A percentile compares a stretch with the other conserved stretches of the same genome.
Conservation (phyloP, 2,113 vertebrate species). For the Clarias macrocephalus region DNA sequence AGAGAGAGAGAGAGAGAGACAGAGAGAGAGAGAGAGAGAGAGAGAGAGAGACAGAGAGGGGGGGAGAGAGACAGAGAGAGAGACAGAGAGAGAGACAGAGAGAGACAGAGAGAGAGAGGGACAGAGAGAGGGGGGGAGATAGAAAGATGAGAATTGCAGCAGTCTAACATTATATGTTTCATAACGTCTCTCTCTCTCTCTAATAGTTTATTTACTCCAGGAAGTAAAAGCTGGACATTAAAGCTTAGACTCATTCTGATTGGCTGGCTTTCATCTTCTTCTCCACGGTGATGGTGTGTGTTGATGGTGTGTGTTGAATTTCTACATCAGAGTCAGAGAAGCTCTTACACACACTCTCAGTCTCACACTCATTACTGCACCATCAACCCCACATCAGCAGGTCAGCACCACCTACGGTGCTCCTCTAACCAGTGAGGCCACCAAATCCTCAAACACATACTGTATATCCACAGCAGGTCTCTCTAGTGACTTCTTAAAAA, state of each 20-base stretch:
- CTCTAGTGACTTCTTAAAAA: neutral
- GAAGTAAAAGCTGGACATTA: constrained; percentile 7
- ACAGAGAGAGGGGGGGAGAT: neutral
- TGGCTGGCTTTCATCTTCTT: constrained; percentile 34
- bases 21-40: neutral
- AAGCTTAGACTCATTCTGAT: neutral
- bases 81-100: neutral
- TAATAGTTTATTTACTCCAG: neutral
- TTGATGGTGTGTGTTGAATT: neutral
- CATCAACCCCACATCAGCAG: neutral
- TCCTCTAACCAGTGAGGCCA: neutral
- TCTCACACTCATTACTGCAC: neutral
- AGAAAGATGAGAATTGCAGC: too few relatives aligned
- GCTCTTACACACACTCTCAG: neutral
- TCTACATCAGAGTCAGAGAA: constrained; percentile 11
- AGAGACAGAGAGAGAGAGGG: neutral
- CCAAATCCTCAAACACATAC: neutral
- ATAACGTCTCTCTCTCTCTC: neutral
- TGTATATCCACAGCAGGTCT: neutral
- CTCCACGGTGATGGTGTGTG: neutral
- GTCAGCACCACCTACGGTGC: neutral
- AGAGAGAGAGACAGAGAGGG: neutral
- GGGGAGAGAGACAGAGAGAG: neutral
- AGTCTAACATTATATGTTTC: too few relatives aligned
- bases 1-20: neutral